Evolutionary conservation across 35 echinoderm and acorn worm genomes (phyloP), one percentile per base, ranked within the genome.

Genomic region (Apostichopus japonicus): DNA sequence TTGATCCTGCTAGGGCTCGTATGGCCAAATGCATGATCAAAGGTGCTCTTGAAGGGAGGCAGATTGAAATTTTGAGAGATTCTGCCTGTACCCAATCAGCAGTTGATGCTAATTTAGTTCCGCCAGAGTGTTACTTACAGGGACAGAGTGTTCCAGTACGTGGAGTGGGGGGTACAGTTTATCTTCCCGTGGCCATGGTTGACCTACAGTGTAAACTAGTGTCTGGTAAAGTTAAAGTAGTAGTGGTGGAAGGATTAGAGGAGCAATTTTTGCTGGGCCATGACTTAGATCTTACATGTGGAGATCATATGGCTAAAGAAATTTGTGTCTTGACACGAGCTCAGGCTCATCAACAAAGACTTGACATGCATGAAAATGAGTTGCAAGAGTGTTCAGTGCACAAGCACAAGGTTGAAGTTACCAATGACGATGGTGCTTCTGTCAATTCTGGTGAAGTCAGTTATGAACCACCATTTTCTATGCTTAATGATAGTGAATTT

Each of bases 31-130:
- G 61, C 72, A 89, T 89, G 61, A 65, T 89, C 7, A 7, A 10
- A n/a, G 70, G 24, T 25, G 7, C 27, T 25, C 8, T 83, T 51
- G 80, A 83, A 83, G 80, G 80, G 6, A 51, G 80, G 54, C 27
- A 83, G 22, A 77, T 13, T 59, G 57, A 9, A 23, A 83, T 10
- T 24, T 83, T 21, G 1, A 23, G 80, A 56, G 80, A 83, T 83
- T 33, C 16, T 53, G 80, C 80, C 7, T 83, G 80, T 83, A 83
- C 80, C 7, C 80, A 83, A 19, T 83, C 80, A 83, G 80, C 80
- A 14, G 54, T 83, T 6, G 10, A 17, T 51, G 80, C 55, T 53
- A 24, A 33, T 33, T 7, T 83, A 19, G 24, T 83, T 19, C 80
- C 80, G 8, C 17, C 9, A 11, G 27, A 83, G 9, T 83, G 80